These are phyloP conservation scores for Machimus atricapillus DNA, from an alignment of 2,888 invertebrate species.

Conservation along the genomic window DNA sequence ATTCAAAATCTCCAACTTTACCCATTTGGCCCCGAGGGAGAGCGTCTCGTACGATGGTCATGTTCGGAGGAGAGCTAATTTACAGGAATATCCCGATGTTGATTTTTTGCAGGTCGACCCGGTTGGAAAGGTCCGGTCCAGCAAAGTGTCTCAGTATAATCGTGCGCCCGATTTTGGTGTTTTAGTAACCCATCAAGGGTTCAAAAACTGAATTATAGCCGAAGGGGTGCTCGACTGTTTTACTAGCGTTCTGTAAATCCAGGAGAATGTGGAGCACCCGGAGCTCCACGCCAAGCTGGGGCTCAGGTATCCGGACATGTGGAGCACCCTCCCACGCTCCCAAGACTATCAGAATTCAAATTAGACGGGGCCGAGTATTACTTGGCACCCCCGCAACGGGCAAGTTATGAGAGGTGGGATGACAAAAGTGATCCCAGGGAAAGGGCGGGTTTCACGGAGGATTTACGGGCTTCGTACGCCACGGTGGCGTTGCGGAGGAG, in stretches of 20 bases:
- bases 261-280: neutral
- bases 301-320: constrained; percentile 10
- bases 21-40: neutral
- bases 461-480: neutral
- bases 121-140: neutral
- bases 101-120: neutral
- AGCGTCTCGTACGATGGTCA: neutral
- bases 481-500: neutral
- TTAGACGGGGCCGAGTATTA: constrained; percentile 3
- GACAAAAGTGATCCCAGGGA: neutral
- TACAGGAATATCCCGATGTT: neutral
- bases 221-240: neutral
- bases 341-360: constrained; percentile 42
- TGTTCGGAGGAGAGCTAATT: neutral
- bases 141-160: neutral
- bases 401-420: neutral
- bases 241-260: neutral
- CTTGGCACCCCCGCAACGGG: neutral
- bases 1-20: neutral
- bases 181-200: neutral
- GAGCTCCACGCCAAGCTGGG: neutral
- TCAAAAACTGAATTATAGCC: neutral
- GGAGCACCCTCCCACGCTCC: constrained; percentile 43
- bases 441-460: neutral
- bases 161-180: neutral